A percentile compares a stretch with the other conserved stretches of the same genome.
phyloP scores from a whole-genome alignment of 2,888 invertebrate species.

The Pachydiplax longipennis region DNA sequence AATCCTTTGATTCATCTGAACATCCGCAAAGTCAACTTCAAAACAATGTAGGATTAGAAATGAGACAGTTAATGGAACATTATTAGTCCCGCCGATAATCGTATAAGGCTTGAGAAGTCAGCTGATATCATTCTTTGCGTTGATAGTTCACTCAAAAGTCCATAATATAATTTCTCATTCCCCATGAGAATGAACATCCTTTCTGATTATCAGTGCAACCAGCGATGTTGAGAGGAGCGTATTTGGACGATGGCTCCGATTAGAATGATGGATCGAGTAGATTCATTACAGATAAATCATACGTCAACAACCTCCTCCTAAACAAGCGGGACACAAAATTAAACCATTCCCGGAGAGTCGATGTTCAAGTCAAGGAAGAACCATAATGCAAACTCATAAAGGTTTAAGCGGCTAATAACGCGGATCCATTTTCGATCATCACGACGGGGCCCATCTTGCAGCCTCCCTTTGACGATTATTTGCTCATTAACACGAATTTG shows the following conservation, averaged over 20 bases:
- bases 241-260: neutral
- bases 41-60: too few relatives aligned
- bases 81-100: too few relatives aligned
- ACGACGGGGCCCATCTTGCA: neutral
- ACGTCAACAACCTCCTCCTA: neutral
- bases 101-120: too few relatives aligned
- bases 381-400: neutral
- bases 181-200: neutral
- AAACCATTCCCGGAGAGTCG: too few relatives aligned
- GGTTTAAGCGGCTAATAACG: neutral
- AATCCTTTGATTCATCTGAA: too few relatives aligned
- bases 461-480: neutral
- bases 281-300: neutral
- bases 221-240: neutral
- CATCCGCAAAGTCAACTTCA: too few relatives aligned
- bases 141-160: neutral
- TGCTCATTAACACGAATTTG: neutral
- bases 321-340: neutral
- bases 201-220: neutral
- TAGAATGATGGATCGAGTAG: neutral
- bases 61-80: too few relatives aligned
- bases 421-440: neutral
- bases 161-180: neutral
- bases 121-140: too few relatives aligned
- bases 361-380: too few relatives aligned